Conservation (phyloP, 2,797 vertebrate genomes). For the Fistularia tabacaria region DNA sequence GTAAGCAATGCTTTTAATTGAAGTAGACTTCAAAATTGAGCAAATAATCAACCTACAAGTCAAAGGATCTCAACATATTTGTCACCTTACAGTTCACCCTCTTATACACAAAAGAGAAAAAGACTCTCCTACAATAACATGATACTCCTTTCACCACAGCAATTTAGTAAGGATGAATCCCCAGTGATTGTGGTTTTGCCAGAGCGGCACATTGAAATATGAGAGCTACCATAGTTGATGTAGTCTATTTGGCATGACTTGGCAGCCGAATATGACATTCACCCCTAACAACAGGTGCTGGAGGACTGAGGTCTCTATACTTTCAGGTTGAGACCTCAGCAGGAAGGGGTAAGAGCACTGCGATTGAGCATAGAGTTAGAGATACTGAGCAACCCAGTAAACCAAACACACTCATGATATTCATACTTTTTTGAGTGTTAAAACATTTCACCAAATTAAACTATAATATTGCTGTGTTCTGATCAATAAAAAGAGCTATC, state of each 20-base stretch:
- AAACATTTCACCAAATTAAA: constrained; percentile 63
- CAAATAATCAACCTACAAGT: not conserved
- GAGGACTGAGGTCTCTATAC: constrained; percentile 52
- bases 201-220: constrained; percentile 57
- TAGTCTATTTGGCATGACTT: constrained; percentile 67
- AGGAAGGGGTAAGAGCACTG: constrained; percentile 23
- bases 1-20: too few species aligned
- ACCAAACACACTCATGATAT: constrained; percentile 66
- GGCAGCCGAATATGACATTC: constrained; percentile 70
- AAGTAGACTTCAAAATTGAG: not conserved
- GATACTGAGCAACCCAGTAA: constrained; percentile 68
- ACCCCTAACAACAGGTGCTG: constrained; percentile 69
- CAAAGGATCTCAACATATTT: too few species aligned
- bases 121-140: not conserved
- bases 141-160: constrained; percentile 11
- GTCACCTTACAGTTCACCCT: too few species aligned
- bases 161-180: constrained; percentile 14
- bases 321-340: constrained; percentile 71
- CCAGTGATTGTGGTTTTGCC: constrained; percentile 51
- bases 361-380: constrained; percentile 12
- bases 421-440: constrained; percentile 15
- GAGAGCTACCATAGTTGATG: constrained; percentile 60
- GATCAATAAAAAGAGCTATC: too few species aligned
- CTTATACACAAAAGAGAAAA: too few species aligned
- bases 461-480: constrained; percentile 17